Base-by-base conservation (phyloP, 2,797 vertebrate species). In the Syngnathus acus region DNA sequence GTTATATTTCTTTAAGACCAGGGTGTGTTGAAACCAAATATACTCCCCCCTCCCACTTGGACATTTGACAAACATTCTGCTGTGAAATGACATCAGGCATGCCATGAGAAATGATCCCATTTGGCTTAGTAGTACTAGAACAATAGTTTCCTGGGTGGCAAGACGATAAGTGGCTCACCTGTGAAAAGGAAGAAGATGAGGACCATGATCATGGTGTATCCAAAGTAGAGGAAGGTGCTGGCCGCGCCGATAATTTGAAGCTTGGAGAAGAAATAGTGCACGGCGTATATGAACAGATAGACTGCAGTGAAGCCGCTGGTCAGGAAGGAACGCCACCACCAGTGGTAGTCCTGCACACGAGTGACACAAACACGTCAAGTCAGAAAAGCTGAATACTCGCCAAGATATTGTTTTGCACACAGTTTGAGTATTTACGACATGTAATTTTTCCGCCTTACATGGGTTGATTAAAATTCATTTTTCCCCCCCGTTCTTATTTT, bases 161-260 rank as follows among this genome's bases (percentile, higher is more conserved):
- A 55, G 26, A 26, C 38, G 54, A 32, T 13, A 13, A 32, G 26
- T 5, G 43, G 54, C 88, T 88, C 72, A 93, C 94, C 95, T 81
- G 93, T 95, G 83, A 98, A 96, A 79, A 98, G 93, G 88, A 98
- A 95, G 86, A 95, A 98, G 86, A 95, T 95, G 75, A 96, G 91
- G 66, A 95, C 93, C 90, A 95, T 94, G 70, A 96, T 95, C 91
- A 92, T 83, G 0, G 90, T 95, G 86, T 97, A 98, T 72, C 95
- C 93, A 13, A 96, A 95, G 88, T 95, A 99, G 70, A 99, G 93
- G 83, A 95, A 92, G 66, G 92, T 94, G 80, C 93, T 97, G 43
- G 93, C 93, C 0, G 91, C 88, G 55, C 92, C 93, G 4, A 92
- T 89, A 64, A 96, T 94, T 89, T 97, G 93, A 53, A 96, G 90